Conservation (phyloP, 2,113 vertebrate species). For the Sisor rabdophorus region DNA sequence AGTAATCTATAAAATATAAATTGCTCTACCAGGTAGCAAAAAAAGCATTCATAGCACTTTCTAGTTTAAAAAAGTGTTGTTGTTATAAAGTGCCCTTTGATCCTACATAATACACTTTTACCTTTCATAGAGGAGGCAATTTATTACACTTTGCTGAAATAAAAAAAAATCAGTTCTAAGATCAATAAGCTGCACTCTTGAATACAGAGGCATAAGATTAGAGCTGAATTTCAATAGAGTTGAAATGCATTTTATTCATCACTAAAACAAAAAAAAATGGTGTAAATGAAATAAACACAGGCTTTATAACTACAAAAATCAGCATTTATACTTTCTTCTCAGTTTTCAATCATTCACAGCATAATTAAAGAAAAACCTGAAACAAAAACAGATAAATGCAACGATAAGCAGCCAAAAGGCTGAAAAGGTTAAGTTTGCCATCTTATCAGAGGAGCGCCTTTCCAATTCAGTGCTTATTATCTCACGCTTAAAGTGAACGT, state of each 20-base stretch:
- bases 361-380: conserved; percentile 22
- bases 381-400: not conserved
- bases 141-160: conserved; percentile 29
- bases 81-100: not conserved
- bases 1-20: conserved; percentile 5
- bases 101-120: conserved; percentile 18
- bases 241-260: conserved; percentile 21
- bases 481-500: not conserved
- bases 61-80: not conserved
- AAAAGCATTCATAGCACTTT: not conserved
- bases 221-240: conserved; percentile 46
- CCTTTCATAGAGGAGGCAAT: conserved; percentile 19
- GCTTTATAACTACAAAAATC: conserved; percentile 16
- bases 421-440: conserved; percentile 3
- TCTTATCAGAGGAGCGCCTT: not conserved
- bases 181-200: conserved; percentile 22
- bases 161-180: conserved; percentile 20
- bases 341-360: conserved; percentile 7
- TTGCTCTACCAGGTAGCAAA: not conserved
- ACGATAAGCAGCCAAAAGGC: not conserved
- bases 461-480: not conserved
- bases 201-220: conserved; percentile 45
- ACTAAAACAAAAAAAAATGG: conserved; percentile 9
- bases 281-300: conserved; percentile 26
- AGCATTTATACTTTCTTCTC: not conserved